A percentile compares a stretch with the other conserved stretches of the same genome.
phyloP scores from a whole-genome alignment of 2,888 invertebrate genomes.

The Liodrosophila aerea region DNA sequence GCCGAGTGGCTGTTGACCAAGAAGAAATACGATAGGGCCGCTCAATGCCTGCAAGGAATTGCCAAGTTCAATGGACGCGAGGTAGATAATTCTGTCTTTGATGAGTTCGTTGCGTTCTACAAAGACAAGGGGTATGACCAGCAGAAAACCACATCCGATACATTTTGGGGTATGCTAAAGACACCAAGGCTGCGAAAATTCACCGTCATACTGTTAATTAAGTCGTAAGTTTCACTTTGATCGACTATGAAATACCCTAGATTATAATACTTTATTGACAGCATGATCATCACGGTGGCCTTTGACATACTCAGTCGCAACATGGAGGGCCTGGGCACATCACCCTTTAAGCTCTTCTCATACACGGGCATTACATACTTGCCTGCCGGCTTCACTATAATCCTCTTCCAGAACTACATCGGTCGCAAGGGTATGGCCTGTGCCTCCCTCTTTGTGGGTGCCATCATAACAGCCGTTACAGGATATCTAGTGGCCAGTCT shows the following conservation, averaged over 20 bases:
- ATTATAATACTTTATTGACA: slow-evolving; percentile 47
- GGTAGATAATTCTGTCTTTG: slow-evolving; percentile 81
- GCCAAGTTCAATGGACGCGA: slow-evolving; percentile 83
- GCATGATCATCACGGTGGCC: slow-evolving; percentile 85
- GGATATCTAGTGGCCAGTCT: slow-evolving; percentile 82
- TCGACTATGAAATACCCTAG: background rate
- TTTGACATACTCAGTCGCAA: slow-evolving; percentile 85
- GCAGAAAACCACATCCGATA: slow-evolving; percentile 54
- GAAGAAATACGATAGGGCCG: slow-evolving; percentile 83
- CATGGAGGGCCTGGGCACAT: slow-evolving; percentile 84
- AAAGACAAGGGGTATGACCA: slow-evolving; percentile 59
- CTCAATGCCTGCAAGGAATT: slow-evolving; percentile 83
- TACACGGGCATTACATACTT: slow-evolving; percentile 83
- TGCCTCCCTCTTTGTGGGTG: slow-evolving; percentile 83
- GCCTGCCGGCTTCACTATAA: slow-evolving; percentile 82
- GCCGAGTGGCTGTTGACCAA: slow-evolving; percentile 85
- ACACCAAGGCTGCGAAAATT: slow-evolving; percentile 84
- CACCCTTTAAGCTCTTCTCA: slow-evolving; percentile 84
- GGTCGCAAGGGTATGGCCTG: slow-evolving; percentile 84
- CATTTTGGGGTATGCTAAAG: slow-evolving; percentile 83
- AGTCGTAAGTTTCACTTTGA: slow-evolving; percentile 83
- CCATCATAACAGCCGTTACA: slow-evolving; percentile 83
- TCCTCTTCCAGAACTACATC: slow-evolving; percentile 80
- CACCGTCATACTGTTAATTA: slow-evolving; percentile 84
- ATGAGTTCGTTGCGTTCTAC: slow-evolving; percentile 80